Evolutionary conservation across 2,113 vertebrate genomes (phyloP).

Genomic region (Syrrhaptes paradoxus): DNA sequence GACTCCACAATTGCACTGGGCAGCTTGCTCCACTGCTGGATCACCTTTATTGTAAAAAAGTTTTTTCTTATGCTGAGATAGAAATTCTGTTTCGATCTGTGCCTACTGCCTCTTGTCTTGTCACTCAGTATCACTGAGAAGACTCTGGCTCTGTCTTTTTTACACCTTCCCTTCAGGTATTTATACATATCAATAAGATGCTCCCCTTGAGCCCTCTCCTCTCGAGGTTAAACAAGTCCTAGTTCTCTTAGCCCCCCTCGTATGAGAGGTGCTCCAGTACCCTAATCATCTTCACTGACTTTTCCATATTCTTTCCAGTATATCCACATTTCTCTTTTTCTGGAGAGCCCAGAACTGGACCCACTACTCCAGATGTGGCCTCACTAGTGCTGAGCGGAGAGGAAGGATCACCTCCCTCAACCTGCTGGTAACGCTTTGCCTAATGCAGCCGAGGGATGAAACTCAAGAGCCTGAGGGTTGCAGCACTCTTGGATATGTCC

Average conservation of each 20-base stretch:
- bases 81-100: not conserved
- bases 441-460: not conserved
- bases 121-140: not conserved
- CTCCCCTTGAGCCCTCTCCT: not conserved
- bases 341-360: not conserved
- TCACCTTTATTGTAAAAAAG: not conserved
- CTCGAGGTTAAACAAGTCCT: not conserved
- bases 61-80: not conserved
- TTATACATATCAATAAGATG: fast-evolving
- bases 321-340: not conserved
- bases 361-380: not conserved
- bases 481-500: not conserved
- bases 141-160: not conserved
- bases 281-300: not conserved
- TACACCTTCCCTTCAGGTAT: not conserved
- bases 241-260: not conserved
- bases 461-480: not conserved
- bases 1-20: not conserved
- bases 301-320: not conserved
- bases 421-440: not conserved
- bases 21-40: not conserved
- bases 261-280: not conserved
- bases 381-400: not conserved
- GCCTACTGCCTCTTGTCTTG: not conserved
- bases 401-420: not conserved